These are phyloP conservation scores for Catharus ustulatus DNA, from an alignment of 2,797 vertebrate species.

Conservation along the genomic window DNA sequence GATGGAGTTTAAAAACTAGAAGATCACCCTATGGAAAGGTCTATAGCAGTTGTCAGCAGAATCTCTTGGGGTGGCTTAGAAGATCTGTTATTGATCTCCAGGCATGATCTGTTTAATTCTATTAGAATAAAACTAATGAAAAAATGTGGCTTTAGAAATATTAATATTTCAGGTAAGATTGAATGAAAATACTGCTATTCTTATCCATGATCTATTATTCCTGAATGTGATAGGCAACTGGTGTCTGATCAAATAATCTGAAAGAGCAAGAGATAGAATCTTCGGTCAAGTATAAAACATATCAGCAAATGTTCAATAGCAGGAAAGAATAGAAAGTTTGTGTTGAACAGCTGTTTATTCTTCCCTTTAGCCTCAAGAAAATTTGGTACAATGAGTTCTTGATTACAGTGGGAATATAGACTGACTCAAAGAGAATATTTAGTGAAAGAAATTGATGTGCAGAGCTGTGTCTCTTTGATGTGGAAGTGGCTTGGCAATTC, in stretches of 20 bases:
- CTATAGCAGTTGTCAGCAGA: not conserved
- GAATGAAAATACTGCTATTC: not conserved
- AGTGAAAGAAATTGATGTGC: not conserved
- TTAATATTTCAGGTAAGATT: not conserved
- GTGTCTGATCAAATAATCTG: not conserved
- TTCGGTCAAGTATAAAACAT: not conserved
- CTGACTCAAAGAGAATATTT: not conserved
- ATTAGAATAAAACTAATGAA: not conserved
- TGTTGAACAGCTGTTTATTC: not conserved
- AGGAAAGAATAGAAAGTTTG: not conserved
- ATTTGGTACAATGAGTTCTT: not conserved
- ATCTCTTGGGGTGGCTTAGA: not conserved
- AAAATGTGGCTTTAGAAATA: not conserved
- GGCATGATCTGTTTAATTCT: not conserved
- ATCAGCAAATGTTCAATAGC: not conserved
- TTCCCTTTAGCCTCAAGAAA: not conserved
- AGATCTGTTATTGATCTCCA: not conserved
- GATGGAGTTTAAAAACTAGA: not conserved
- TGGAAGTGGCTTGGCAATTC: not conserved
- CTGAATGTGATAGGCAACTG: not conserved
- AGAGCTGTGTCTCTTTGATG: not conserved
- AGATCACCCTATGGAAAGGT: not conserved
- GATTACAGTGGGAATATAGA: not conserved
- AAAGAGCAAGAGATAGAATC: not conserved
- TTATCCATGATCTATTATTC: not conserved